Base-by-base conservation (phyloP, 2,113 vertebrate species). In the Thunnus thynnus region DNA sequence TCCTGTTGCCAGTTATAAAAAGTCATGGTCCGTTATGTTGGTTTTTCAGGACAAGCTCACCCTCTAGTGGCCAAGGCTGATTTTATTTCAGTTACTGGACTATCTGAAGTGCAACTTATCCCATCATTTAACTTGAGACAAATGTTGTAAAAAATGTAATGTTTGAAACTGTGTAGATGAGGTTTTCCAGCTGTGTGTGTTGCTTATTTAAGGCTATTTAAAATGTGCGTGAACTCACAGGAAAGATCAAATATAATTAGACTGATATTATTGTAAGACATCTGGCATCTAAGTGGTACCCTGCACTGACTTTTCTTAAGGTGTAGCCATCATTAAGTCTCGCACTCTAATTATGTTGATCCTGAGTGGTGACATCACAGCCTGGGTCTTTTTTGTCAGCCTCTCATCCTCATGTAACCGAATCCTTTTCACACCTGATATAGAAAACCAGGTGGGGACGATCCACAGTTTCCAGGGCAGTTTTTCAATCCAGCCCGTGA, bases 351-450 rank as follows among this genome's bases (percentile, higher is more conserved):
- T 85, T 30, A 61, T 27, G 12, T 13, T 83, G n/a, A 76, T 74
- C 46, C 62, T 67, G 14, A 1, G 2, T 16, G n/a, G 67, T 76
- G 44, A 66, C 36, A 67, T 80, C 46, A 60, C 36, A 60, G 36
- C 56, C 18, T 71, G 52, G 13, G 50, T 56, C n/a, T 52, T 44
- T 52, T 78, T 52, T 74, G 50, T 86, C 25, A 22, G 22, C 14
- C 47, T 81, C 66, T 44, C 20, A 50, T 61, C 78, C 6, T 77
- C 80, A 32, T 76, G 89, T 62, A 87, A 92, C 66, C 58, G 14
- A 78, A 93, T 83, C 70, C 73, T 51, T 27, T 66, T 85, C 67
- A 61, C 89, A 90, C 85, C 76, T 77, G 60, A 60, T 13, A 3
- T 4, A 68, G 81, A 86, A 83, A 70, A 56, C 30, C 85, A 82